Percentiles rank a stretch among this genome's conserved stretches.
Evolutionary conservation across 1,140 invertebrate genomes (phyloP).

Genomic region (Lepidotrigona ventralis): DNA sequence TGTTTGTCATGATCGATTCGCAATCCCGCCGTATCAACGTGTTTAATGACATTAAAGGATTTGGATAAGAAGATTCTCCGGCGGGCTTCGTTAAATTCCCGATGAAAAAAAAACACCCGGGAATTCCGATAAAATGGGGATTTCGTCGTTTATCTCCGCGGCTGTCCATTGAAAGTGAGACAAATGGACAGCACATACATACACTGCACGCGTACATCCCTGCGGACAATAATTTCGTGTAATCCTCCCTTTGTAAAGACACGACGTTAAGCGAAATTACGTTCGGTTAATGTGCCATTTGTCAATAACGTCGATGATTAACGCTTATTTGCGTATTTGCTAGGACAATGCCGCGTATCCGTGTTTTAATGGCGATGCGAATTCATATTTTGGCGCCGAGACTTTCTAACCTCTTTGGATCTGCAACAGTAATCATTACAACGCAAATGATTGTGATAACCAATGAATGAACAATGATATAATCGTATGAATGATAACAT

Average conservation of each 20-base stretch:
- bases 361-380: no score
- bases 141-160: neutral
- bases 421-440: no score
- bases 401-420: no score
- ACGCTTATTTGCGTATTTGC: neutral
- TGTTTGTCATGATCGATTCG: neutral
- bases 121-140: neutral
- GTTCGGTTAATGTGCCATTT: neutral
- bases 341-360: neutral
- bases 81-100: neutral
- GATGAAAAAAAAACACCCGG: neutral
- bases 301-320: neutral
- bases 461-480: no score
- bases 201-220: neutral
- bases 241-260: neutral
- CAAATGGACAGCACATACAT: neutral
- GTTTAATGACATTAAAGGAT: conserved; percentile 4
- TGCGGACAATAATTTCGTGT: neutral
- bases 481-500: no score
- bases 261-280: neutral
- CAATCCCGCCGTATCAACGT: neutral
- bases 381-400: no score
- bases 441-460: no score
- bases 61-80: neutral
- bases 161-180: neutral